phyloP scores from a whole-genome alignment of 2,888 invertebrate genomes.

The Fragum sueziense region DNA sequence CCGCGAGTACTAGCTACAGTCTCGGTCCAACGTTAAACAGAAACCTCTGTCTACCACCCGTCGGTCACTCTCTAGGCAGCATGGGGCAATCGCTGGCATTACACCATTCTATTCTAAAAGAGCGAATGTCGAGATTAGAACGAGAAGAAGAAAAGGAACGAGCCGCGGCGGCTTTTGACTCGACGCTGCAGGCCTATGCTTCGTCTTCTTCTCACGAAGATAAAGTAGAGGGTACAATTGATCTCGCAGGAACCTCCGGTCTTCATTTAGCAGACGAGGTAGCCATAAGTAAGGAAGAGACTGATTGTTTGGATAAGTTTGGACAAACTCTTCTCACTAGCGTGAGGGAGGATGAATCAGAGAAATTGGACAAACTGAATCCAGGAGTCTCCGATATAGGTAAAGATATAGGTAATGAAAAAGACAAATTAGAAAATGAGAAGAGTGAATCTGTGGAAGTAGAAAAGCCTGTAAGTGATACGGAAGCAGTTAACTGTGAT shows the following conservation, averaged over 20 bases:
- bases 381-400: neutral
- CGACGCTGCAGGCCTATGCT: conserved; percentile 44
- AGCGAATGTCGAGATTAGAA: conserved; percentile 52
- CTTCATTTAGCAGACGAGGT: neutral
- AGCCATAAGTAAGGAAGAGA: conserved; percentile 28
- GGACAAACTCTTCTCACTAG: conserved; percentile 64
- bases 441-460: conserved; percentile 18
- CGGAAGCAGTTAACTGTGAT: conserved; percentile 59
- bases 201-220: conserved; percentile 23
- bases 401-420: conserved; percentile 12
- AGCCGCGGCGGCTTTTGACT: conserved; percentile 61
- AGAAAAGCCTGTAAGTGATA: conserved; percentile 11
- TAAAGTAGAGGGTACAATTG: conserved; percentile 17
- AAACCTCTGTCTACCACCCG: conserved; percentile 80
- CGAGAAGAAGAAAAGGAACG: conserved; percentile 44
- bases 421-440: conserved; percentile 9
- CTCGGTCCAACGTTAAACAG: conserved; percentile 73
- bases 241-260: neutral
- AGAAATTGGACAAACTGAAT: conserved; percentile 54
- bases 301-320: conserved; percentile 55
- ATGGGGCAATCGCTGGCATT: conserved; percentile 55
- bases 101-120: conserved; percentile 55
- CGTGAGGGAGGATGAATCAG: conserved; percentile 62
- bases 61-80: conserved; percentile 69
- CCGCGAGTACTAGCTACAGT: conserved; percentile 66